phyloP scores from a whole-genome alignment of 1,140 invertebrate genomes.

The Drosophila kohkoa region DNA sequence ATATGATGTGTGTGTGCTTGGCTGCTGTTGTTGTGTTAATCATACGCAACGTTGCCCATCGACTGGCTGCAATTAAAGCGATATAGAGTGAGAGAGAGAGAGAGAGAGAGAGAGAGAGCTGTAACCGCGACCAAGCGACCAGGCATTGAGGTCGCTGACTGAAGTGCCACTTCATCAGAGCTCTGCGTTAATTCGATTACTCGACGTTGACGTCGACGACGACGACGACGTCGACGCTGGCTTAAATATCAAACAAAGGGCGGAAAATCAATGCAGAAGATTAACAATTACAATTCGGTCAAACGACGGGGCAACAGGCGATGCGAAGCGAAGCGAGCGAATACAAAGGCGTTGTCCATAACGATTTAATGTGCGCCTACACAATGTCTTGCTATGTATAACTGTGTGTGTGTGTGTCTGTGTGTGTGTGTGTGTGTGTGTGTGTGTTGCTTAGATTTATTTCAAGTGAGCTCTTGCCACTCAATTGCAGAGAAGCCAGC shows the following conservation, averaged over 20 bases:
- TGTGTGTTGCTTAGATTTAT: constrained; percentile 56
- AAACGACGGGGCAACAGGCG: constrained; percentile 36
- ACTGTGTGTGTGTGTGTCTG: background rate
- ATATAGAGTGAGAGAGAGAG: too few species aligned
- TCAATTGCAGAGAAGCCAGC: constrained; percentile 48
- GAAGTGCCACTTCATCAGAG: constrained; percentile 32
- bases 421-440: constrained; percentile 13
- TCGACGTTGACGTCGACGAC: constrained; percentile 3
- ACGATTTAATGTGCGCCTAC: constrained; percentile 56
- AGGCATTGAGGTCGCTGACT: background rate
- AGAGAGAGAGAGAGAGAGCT: background rate
- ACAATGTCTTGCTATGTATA: constrained; percentile 19
- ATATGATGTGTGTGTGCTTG: background rate
- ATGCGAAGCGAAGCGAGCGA: background rate
- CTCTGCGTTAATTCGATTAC: constrained; percentile 66
- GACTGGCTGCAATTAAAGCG: constrained; percentile 54
- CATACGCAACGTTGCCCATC: constrained; percentile 68
- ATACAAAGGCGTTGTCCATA: constrained; percentile 55
- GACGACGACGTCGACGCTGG: constrained; percentile 4
- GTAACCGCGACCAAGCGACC: constrained; percentile 5
- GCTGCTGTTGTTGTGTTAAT: constrained; percentile 47
- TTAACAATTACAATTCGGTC: constrained; percentile 79
- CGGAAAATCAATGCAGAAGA: constrained; percentile 72
- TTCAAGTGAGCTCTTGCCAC: constrained; percentile 57
- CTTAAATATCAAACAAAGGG: constrained; percentile 37